phyloP scores from a whole-genome alignment of 2,113 vertebrate genomes.

The Nestor notabilis region DNA sequence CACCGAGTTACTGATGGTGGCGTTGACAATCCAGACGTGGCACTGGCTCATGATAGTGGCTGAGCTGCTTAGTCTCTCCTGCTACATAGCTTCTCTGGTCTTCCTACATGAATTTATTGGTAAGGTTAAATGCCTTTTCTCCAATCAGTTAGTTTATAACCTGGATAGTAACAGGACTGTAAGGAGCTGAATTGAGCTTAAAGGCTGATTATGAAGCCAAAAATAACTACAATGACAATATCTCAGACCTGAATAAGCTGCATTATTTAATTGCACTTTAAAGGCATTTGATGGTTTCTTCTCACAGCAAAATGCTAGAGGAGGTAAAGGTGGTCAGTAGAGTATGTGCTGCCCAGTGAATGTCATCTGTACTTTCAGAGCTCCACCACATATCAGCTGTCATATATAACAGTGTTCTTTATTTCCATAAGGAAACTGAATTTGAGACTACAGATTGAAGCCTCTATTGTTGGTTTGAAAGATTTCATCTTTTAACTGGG shows the following conservation, averaged over 20 bases:
- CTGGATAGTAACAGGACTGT: not conserved
- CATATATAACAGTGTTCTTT: not conserved
- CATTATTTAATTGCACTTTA: not conserved
- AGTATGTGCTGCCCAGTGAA: not conserved
- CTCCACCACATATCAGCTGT: fast-evolving
- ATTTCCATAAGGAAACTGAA: not conserved
- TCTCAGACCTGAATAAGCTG: not conserved
- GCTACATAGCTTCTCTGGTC: conserved; percentile 94
- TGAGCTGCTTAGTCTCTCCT: conserved; percentile 92
- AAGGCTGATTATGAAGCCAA: not conserved
- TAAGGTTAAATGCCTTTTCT: conserved; percentile 64
- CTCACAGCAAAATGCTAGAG: not conserved
- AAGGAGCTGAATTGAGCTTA: not conserved
- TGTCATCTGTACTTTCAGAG: not conserved
- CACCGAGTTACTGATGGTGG: conserved; percentile 97
- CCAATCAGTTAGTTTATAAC: not conserved
- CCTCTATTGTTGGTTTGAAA: not conserved
- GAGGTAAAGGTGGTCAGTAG: not conserved
- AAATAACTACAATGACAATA: not conserved
- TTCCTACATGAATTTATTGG: conserved; percentile 97
- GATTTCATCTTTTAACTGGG: not conserved
- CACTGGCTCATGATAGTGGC: conserved; percentile 99
- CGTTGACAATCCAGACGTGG: conserved; percentile 95
- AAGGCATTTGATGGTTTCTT: not conserved
- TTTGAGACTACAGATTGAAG: not conserved